A percentile compares a stretch with the other conserved stretches of the same genome.
phyloP scores from a whole-genome alignment of 2,888 invertebrate species.

The Nesidiocoris tenuis region DNA sequence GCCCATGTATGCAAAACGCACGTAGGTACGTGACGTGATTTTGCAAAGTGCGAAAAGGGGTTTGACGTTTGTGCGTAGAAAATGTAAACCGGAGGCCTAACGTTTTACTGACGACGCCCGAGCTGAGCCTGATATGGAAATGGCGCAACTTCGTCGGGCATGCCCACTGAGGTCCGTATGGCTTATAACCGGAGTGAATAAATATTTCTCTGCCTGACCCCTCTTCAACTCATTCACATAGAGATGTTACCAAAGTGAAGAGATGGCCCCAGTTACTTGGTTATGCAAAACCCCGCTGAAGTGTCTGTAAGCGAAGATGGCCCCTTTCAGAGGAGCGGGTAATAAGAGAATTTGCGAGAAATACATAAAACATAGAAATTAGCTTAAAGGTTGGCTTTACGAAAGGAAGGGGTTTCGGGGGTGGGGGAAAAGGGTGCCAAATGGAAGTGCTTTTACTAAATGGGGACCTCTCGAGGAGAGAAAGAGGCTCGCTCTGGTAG shows the following conservation, averaged over 20 bases:
- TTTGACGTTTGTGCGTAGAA: not conserved
- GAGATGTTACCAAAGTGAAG: not conserved
- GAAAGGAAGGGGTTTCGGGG: not conserved
- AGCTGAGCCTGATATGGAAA: constrained; percentile 32
- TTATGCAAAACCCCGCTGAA: constrained; percentile 42
- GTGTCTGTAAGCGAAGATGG: constrained; percentile 45
- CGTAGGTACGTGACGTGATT: not conserved
- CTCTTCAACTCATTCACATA: constrained; percentile 1
- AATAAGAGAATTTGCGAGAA: constrained; percentile 47
- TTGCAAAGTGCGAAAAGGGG: not conserved
- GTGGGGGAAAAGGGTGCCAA: constrained; percentile 20
- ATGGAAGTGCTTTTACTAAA: constrained; percentile 46
- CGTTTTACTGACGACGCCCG: not conserved
- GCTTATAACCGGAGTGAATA: constrained; percentile 41
- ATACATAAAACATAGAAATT: constrained; percentile 48
- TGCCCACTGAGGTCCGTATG: constrained; percentile 37
- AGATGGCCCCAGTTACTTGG: constrained; percentile 28
- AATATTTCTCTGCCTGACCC: constrained; percentile 14
- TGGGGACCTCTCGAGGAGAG: constrained; percentile 33
- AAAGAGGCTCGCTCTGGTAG: constrained; percentile 25
- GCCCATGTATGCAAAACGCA: too few species aligned
- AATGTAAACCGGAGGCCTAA: not conserved
- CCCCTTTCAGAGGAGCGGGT: constrained; percentile 43
- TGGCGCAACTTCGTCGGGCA: constrained; percentile 35
- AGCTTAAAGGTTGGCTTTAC: constrained; percentile 32